Base-by-base conservation (phyloP, 2,113 vertebrate genomes). In the Gopherus evgoodei region DNA sequence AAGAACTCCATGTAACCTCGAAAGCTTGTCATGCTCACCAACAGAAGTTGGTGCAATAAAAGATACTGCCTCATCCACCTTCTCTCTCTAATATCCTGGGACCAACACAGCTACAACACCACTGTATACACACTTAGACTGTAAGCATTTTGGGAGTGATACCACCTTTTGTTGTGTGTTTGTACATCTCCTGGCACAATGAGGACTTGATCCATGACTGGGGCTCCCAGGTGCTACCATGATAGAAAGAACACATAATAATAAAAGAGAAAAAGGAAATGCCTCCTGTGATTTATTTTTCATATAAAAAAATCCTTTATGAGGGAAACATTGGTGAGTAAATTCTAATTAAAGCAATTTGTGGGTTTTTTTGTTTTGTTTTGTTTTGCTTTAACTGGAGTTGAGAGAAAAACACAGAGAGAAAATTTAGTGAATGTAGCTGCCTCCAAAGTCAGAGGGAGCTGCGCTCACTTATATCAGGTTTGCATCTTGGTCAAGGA, bases 401-500 rank as follows among this genome's bases (percentile, higher is more conserved):
- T 3, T 5, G 6, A 54, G 14, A n/a, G 25, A 12, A 12, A 2
- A 2, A 38, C 38, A 44, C 13, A 47, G 47, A 81, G 24, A 38
- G 57, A 21, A 5, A 11, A 25, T 89, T 72, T 5, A 19, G 47
- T 3, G 11, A 47, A 38, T 12, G 0, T 3, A 75, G 27, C 11
- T 35, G 16, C 27, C 31, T 35, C 62, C 6, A 6, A 65, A 35
- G 62, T 35, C 62, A 65, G 62, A 35, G 31, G 62, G 31, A 65
- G 31, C 14, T 65, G 31, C 6, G 31, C 29, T 3, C 31, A 16
- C 31, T 65, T 75, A 75, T 24, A 65, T 76, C 49, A 56, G 38
- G 5, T 1, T 0, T 11, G 31, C 11, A 1, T 1, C 10, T 0
- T 7, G 59, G 12, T 78, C 7, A 25, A 82, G 49, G 62, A 65